phyloP scores from a whole-genome alignment of 2,888 invertebrate genomes.

The Lochmaea capreae region DNA sequence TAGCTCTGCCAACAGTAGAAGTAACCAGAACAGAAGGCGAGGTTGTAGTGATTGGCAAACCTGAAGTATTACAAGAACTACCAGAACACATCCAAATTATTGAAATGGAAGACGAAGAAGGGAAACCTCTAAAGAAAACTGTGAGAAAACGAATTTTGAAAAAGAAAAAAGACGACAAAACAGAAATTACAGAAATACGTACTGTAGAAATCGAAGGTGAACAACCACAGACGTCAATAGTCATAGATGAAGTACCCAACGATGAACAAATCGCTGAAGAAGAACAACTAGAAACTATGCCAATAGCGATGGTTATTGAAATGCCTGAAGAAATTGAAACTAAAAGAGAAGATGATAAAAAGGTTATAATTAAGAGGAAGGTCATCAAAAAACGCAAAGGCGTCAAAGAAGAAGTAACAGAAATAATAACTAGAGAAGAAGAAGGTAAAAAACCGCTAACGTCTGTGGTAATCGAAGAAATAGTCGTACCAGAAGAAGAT shows the following conservation, averaged over 20 bases:
- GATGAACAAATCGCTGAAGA: slow-evolving; percentile 37
- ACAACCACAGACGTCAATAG: slow-evolving; percentile 55
- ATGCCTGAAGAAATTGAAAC: slow-evolving; percentile 55
- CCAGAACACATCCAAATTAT: slow-evolving; percentile 41
- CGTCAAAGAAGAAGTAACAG: slow-evolving; percentile 58
- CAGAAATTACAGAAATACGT: slow-evolving; percentile 57
- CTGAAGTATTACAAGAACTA: slow-evolving; percentile 51
- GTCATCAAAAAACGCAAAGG: slow-evolving; percentile 61
- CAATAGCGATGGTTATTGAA: slow-evolving; percentile 52
- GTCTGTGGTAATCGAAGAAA: slow-evolving; percentile 54
- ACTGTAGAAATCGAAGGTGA: slow-evolving; percentile 56
- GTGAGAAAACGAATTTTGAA: slow-evolving; percentile 63
- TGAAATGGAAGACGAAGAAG: slow-evolving; percentile 42
- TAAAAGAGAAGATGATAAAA: slow-evolving; percentile 51
- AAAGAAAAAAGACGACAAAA: slow-evolving; percentile 62
- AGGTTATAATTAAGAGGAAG: slow-evolving; percentile 57
- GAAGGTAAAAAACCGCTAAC: slow-evolving; percentile 56
- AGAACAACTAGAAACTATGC: slow-evolving; percentile 39
- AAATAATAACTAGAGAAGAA: slow-evolving; percentile 56
- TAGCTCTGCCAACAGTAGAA: slow-evolving; percentile 47
- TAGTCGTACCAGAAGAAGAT: slow-evolving; percentile 44
- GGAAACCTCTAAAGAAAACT: slow-evolving; percentile 50
- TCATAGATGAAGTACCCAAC: slow-evolving; percentile 50
- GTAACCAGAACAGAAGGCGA: slow-evolving; percentile 44
- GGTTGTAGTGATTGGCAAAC: slow-evolving; percentile 53